Evolutionary conservation across 2,797 vertebrate species (phyloP).

Genomic region (Myotis findleyi): DNA sequence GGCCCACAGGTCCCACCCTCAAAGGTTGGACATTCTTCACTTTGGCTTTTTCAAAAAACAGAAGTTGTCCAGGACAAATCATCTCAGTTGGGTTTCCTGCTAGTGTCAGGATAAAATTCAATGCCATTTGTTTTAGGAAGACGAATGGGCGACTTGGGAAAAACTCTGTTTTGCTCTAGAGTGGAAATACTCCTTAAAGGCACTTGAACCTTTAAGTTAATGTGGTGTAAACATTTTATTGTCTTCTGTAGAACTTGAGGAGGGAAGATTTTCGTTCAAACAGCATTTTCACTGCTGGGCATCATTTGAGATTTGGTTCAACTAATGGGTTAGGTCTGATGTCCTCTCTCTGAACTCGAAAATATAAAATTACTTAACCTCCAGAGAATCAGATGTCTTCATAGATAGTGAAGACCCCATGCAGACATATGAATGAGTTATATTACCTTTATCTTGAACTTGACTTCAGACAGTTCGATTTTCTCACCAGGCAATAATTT

Average conservation of each 20-base stretch:
- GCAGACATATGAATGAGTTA: not conserved
- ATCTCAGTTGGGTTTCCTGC: not conserved
- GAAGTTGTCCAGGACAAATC: not conserved
- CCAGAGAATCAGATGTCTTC: constrained; percentile 22
- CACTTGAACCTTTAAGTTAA: not conserved
- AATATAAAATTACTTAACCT: constrained; percentile 1
- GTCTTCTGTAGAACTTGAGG: not conserved
- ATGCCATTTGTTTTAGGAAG: not conserved
- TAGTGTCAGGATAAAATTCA: constrained; percentile 7
- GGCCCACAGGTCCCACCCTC: not conserved
- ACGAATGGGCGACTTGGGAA: not conserved
- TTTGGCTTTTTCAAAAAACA: not conserved
- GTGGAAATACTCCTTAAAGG: constrained; percentile 2
- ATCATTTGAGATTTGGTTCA: not conserved
- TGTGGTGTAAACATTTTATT: constrained; percentile 1
- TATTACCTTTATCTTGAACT: not conserved
- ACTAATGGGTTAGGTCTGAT: not conserved
- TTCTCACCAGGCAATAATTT: constrained; percentile 25
- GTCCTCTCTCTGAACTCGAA: not conserved
- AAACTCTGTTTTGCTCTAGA: constrained; percentile 26
- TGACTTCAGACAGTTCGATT: constrained; percentile 14
- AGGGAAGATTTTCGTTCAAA: not conserved
- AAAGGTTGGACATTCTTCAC: not conserved
- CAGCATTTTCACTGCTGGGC: not conserved
- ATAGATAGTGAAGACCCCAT: not conserved